Base-by-base conservation (phyloP, 2,888 invertebrate genomes). In the Caenorhabditis sp. region DNA sequence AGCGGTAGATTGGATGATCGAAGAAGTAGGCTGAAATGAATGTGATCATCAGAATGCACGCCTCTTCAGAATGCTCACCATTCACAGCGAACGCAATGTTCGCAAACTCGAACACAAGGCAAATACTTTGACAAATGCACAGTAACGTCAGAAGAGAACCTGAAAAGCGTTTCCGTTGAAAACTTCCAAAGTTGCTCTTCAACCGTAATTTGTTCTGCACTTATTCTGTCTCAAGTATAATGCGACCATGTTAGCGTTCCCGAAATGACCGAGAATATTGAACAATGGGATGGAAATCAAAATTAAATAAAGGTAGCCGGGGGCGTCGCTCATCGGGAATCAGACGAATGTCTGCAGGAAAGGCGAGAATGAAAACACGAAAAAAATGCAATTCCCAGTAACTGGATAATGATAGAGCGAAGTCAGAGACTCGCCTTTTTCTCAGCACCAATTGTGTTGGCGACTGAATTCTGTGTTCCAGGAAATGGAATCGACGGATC, bases 1-100 rank as follows among this genome's bases (percentile, higher is more conserved):
- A 35, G 3, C 59, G 59, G 22, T 46, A 24, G 46, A 59, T 59
- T 11, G 22, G 15, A 6, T 32, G 1, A n/a, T 24, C 20, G 24
- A 35, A 22, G 1, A 59, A 4, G 20, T 17, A 20, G 13, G 32
- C 58, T 58, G 32, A 6, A 58, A n/a, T n/a, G 20, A 32, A 3
- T 26, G 9, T 9, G 8, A 22, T 43, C 15, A 7, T 17, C 9
- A 8, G 6, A 43, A n/a, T n/a, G n/a, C n/a, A n/a, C n/a, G n/a
- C n/a, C n/a, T n/a, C 9, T 3, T 35, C 22, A 7, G 22, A 43
- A 43, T 2, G 6, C 26, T 43, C 13, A 59, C 59, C 45, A 5
- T 59, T 15, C 22, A 59, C 35, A 6, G 59, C 59, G 24, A 43
- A 46, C 7, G 9, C 46, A 3, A 59, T 17, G 32, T 59, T 59